A percentile compares a stretch with the other conserved stretches of the same genome.
Conservation (phyloP, 2,113 vertebrate genomes). For the Uria aalge region DNA sequence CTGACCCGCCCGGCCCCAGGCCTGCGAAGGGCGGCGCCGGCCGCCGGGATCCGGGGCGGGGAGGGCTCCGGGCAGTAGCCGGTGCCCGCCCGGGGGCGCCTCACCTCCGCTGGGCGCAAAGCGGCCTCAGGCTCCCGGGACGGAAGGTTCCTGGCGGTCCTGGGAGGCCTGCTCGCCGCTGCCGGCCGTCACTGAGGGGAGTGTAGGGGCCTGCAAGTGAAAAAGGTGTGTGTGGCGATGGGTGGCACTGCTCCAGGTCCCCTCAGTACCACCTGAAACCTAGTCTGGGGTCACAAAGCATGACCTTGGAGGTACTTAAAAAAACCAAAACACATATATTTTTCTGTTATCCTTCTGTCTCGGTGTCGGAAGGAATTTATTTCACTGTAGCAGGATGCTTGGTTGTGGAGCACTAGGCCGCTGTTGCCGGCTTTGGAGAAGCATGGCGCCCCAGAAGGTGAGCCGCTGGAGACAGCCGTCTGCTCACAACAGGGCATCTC, state of each 20-base stretch:
- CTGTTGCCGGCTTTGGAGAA: not conserved
- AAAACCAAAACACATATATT: not conserved
- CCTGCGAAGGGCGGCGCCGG: not conserved
- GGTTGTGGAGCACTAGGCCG: fast-evolving
- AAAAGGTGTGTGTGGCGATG: not conserved
- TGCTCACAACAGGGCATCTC: not conserved
- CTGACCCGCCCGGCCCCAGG: not conserved
- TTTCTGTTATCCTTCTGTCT: not conserved
- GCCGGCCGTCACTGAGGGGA: not conserved
- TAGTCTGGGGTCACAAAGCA: not conserved
- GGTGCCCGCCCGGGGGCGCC: too few relatives aligned
- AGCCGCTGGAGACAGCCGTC: fast-evolving
- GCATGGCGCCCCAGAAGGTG: not conserved
- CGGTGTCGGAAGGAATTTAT: fast-evolving
- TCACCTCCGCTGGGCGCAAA: not conserved
- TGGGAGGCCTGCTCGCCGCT: too few relatives aligned
- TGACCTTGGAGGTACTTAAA: not conserved
- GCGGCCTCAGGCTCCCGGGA: too few relatives aligned
- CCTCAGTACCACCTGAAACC: fast-evolving
- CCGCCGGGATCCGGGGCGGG: not conserved
- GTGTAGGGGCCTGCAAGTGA: not conserved
- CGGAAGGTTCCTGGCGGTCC: too few relatives aligned
- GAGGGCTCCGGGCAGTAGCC: not conserved
- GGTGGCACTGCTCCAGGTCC: not conserved
- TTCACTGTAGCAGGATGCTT: not conserved